phyloP scores from a whole-genome alignment of 2,797 vertebrate genomes.

The Mareca penelope region DNA sequence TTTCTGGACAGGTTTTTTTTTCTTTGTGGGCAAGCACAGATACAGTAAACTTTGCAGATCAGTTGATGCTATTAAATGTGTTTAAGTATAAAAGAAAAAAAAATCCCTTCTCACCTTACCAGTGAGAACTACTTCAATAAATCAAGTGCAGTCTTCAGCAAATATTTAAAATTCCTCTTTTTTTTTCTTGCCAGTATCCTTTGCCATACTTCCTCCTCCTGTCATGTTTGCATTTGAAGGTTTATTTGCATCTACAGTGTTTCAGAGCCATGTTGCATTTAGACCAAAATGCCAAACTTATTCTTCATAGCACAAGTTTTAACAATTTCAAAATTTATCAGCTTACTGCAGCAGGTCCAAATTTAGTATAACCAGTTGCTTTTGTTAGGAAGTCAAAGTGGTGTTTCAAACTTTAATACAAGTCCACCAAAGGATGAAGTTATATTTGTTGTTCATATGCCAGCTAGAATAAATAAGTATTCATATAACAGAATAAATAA shows the following conservation, averaged over 20 bases:
- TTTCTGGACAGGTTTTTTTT: neutral
- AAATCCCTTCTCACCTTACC: neutral
- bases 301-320: neutral
- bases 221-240: neutral
- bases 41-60: rapidly evolving
- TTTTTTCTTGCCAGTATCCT: neutral
- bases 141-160: neutral
- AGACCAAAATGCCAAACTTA: neutral
- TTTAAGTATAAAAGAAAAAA: neutral
- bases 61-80: neutral
- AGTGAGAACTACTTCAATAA: neutral
- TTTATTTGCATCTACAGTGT: neutral
- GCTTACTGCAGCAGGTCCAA: neutral
- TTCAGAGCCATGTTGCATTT: neutral
- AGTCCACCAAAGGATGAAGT: neutral
- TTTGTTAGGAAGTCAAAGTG: neutral
- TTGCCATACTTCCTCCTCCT: neutral
- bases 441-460: neutral
- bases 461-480: neutral
- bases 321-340: neutral
- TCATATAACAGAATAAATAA: neutral
- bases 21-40: neutral
- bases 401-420: neutral
- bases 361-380: neutral
- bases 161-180: neutral